phyloP scores from a whole-genome alignment of 2,797 vertebrate species.

The Hipposideros larvatus region DNA sequence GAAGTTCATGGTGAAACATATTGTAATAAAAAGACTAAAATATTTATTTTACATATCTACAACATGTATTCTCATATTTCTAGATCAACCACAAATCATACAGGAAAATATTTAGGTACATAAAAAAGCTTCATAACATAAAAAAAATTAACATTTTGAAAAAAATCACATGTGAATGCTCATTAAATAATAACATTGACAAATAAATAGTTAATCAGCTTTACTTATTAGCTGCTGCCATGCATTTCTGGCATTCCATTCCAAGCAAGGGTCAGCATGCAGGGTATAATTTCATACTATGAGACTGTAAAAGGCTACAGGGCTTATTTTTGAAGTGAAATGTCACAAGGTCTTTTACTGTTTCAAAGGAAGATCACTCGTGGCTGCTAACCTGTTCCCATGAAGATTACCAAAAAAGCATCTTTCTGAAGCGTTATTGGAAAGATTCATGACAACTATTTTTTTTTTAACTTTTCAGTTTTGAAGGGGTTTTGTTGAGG shows the following conservation, averaged over 20 bases:
- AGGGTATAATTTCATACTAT: slow-evolving; percentile 84
- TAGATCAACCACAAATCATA: slow-evolving; percentile 88
- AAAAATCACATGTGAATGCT: slow-evolving; percentile 88
- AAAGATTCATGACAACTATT: slow-evolving; percentile 75
- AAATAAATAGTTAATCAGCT: slow-evolving; percentile 92
- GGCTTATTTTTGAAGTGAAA: slow-evolving; percentile 83
- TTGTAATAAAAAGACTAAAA: slow-evolving; percentile 86
- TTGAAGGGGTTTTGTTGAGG: background rate
- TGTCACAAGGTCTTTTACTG: slow-evolving; percentile 81
- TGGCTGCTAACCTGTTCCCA: slow-evolving; percentile 75
- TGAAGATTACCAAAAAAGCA: slow-evolving; percentile 81
- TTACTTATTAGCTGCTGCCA: slow-evolving; percentile 88
- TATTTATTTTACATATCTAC: slow-evolving; percentile 96
- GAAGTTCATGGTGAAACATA: slow-evolving; percentile 85
- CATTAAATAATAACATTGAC: slow-evolving; percentile 91
- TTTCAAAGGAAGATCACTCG: slow-evolving; percentile 78
- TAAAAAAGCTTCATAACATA: slow-evolving; percentile 87
- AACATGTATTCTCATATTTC: slow-evolving; percentile 86
- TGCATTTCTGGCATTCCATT: slow-evolving; percentile 87
- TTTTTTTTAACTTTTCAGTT: slow-evolving; percentile 46
- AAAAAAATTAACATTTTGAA: slow-evolving; percentile 86
- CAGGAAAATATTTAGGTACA: slow-evolving; percentile 88
- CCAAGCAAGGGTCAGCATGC: slow-evolving; percentile 85
- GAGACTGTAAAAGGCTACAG: slow-evolving; percentile 83
- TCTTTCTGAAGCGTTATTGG: slow-evolving; percentile 83